Evolutionary conservation across 2,797 vertebrate species (phyloP).

Genomic region (Eulemur mongoz): DNA sequence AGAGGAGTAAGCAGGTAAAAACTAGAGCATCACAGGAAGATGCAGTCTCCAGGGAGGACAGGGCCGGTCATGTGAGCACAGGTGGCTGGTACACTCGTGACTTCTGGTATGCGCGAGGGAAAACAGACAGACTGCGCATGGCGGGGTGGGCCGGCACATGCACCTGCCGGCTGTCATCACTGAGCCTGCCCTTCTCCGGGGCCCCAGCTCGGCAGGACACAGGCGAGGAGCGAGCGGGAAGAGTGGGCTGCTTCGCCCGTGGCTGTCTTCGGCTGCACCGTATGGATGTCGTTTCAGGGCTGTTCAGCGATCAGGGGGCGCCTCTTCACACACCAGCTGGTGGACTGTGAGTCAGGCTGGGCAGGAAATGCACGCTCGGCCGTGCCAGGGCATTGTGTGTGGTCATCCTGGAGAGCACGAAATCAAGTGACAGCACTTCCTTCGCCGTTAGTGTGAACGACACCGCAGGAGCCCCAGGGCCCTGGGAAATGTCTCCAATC

Average conservation of each 20-base stretch:
- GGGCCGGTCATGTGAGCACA: background rate
- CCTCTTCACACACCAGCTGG: background rate
- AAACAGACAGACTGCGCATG: background rate
- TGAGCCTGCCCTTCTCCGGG: background rate
- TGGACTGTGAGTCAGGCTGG: background rate
- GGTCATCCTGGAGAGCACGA: background rate
- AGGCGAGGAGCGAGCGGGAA: background rate
- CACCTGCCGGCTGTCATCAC: background rate
- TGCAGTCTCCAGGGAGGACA: background rate
- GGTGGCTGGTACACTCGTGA: background rate
- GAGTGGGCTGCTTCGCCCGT: background rate
- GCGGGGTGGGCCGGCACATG: background rate
- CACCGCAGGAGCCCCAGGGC: fast-evolving
- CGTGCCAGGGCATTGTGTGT: too few species aligned
- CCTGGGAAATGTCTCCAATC: background rate
- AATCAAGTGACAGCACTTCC: background rate
- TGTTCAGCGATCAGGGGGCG: fast-evolving
- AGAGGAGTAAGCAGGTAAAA: background rate
- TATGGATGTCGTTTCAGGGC: background rate
- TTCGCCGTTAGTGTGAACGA: fast-evolving
- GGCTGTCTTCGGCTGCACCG: background rate
- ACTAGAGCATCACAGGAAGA: background rate
- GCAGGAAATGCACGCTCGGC: fast-evolving
- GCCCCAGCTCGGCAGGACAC: background rate
- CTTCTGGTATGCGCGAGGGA: background rate